These are phyloP conservation scores for Megaptera novaeangliae DNA, from an alignment of 2,113 vertebrate species.

Conservation along the genomic window DNA sequence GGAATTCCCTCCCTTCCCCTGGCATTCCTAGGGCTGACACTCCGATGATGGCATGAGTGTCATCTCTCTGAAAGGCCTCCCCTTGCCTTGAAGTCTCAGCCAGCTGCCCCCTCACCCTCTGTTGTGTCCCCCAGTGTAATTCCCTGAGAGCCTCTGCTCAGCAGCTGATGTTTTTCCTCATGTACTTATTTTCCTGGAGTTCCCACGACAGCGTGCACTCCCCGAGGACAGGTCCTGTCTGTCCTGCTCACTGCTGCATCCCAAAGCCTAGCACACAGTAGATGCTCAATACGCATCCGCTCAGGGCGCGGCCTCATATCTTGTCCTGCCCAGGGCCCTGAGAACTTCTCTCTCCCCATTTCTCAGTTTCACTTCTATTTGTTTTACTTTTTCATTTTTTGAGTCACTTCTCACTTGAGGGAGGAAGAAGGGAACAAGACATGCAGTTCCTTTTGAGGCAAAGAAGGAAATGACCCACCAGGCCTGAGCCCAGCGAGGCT, in stretches of 20 bases:
- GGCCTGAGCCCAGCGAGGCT: neutral
- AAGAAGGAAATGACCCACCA: constrained; percentile 39
- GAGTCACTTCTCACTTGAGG: constrained; percentile 21
- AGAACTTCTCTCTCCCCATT: neutral
- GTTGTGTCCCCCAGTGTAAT: rapidly evolving
- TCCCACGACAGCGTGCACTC: rapidly evolving
- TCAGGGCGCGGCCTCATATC: too few relatives aligned
- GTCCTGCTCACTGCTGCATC: neutral
- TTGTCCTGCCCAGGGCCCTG: neutral
- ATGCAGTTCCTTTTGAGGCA: neutral
- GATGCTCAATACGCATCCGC: rapidly evolving
- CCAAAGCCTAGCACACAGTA: neutral
- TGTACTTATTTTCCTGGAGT: neutral
- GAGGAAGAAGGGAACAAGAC: constrained; percentile 7
- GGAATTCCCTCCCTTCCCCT: neutral
- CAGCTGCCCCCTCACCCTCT: neutral
- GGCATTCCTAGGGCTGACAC: neutral
- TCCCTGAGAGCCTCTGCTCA: neutral
- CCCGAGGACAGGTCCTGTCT: neutral
- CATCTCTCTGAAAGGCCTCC: neutral
- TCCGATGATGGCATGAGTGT: neutral
- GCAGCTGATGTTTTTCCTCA: neutral
- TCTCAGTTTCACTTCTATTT: constrained; percentile 35
- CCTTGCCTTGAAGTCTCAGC: neutral
- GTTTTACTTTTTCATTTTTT: neutral